phyloP scores from a whole-genome alignment of 2,113 vertebrate species.

The Leptobrachium leishanense region DNA sequence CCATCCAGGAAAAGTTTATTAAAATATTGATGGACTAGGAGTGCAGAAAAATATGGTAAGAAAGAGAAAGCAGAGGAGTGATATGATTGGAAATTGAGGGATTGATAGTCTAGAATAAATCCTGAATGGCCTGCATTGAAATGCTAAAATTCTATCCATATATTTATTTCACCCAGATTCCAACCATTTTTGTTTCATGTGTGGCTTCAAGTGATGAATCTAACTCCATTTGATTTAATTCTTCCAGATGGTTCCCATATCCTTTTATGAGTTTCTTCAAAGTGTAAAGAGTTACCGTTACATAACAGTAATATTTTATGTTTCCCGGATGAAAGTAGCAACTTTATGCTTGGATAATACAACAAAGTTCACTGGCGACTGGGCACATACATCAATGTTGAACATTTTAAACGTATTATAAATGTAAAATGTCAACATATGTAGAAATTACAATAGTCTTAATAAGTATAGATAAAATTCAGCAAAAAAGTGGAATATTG shows the following conservation, averaged over 20 bases:
- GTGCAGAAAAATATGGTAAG: no score
- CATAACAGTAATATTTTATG: constrained; percentile 57
- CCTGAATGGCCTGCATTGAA: no score
- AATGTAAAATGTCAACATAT: no score
- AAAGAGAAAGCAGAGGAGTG: no score
- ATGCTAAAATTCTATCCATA: constrained; percentile 57
- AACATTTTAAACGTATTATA: no score
- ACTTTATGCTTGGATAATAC: constrained; percentile 56
- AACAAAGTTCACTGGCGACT: constrained; percentile 51
- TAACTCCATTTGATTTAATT: constrained; percentile 64
- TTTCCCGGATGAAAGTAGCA: constrained; percentile 57
- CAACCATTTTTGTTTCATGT: constrained; percentile 60
- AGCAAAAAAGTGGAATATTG: no score
- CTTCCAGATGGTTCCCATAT: constrained; percentile 65
- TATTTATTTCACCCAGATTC: constrained; percentile 61
- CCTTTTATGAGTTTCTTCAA: constrained; percentile 60
- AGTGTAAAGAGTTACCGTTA: constrained; percentile 50
- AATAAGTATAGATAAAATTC: no score
- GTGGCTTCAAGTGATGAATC: constrained; percentile 58
- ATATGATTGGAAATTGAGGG: no score
- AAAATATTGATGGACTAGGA: no score
- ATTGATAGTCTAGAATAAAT: no score
- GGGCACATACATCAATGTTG: constrained; percentile 45
- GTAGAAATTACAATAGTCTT: no score
- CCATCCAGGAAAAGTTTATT: no score